Evolutionary conservation across 2,888 invertebrate species (phyloP).

Genomic region (Hipparchia semele): DNA sequence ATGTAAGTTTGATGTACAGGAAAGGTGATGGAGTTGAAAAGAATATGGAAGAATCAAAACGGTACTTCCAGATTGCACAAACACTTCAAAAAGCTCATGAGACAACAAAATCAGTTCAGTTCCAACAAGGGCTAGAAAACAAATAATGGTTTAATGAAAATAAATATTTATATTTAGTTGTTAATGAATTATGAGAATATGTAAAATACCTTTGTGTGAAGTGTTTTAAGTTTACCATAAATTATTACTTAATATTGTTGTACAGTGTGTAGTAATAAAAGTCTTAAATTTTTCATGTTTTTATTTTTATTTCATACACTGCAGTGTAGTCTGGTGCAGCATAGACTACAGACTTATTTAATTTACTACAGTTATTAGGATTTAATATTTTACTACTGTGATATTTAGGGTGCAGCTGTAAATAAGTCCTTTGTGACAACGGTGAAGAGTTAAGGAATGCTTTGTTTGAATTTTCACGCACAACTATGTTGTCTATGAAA

Average conservation of each 20-base stretch:
- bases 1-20: constrained; percentile 93
- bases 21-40: constrained; percentile 92
- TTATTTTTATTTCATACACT: too few relatives aligned
- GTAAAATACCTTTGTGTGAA: neutral
- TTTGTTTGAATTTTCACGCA: too few relatives aligned
- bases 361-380: too few relatives aligned
- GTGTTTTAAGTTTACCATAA: neutral
- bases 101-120: constrained; percentile 79
- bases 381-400: too few relatives aligned
- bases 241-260: neutral
- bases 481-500: too few relatives aligned
- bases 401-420: too few relatives aligned
- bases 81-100: constrained; percentile 87
- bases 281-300: constrained; percentile 8
- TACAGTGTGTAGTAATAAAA: constrained; percentile 21
- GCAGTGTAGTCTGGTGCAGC: too few relatives aligned
- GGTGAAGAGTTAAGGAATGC: too few relatives aligned
- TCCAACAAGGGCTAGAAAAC: constrained; percentile 80
- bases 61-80: constrained; percentile 87
- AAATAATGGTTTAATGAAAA: constrained; percentile 7
- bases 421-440: too few relatives aligned
- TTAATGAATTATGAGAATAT: neutral
- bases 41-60: constrained; percentile 86
- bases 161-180: neutral
- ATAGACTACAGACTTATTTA: too few relatives aligned